A percentile compares a stretch with the other conserved stretches of the same genome.
These are phyloP conservation scores for Actinostola sp. DNA, from an alignment of 92 coral and sea anemone species.

Conservation along the genomic window DNA sequence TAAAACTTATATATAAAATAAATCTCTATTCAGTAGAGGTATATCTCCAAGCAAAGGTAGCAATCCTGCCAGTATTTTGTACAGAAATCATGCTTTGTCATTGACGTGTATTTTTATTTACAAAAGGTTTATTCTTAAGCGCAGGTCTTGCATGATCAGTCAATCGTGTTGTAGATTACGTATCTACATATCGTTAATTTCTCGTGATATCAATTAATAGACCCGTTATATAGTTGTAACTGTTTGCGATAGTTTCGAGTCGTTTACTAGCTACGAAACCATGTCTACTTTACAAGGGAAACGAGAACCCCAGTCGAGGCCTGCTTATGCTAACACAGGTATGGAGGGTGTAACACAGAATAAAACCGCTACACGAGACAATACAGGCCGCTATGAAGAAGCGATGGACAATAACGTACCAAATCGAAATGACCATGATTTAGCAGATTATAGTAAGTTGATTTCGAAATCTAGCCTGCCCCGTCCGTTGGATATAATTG, in stretches of 20 bases:
- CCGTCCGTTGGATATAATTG: conserved; percentile 15
- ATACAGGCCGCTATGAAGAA: conserved; percentile 15
- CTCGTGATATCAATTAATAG: too few species aligned
- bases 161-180: conserved; percentile 8
- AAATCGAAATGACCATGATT: conserved; percentile 1
- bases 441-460: conserved; percentile 12
- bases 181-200: not conserved
- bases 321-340: conserved; percentile 2
- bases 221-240: too few species aligned
- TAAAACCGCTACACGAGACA: not conserved
- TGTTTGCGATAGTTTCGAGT: too few species aligned
- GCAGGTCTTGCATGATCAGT: conserved; percentile 27
- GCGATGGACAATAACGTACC: conserved; percentile 4
- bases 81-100: too few species aligned
- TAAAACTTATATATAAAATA: too few species aligned
- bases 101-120: conserved; percentile 13
- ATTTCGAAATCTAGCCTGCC: conserved; percentile 11
- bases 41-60: too few species aligned
- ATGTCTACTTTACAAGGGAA: not conserved
- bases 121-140: conserved; percentile 2
- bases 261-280: not conserved
- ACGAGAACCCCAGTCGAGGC: not conserved
- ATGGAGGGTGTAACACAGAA: not conserved
- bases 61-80: too few species aligned
- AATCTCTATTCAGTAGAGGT: too few species aligned